These are phyloP conservation scores for Agrochola lota DNA, from an alignment of 2,888 invertebrate species.

Conservation along the genomic window DNA sequence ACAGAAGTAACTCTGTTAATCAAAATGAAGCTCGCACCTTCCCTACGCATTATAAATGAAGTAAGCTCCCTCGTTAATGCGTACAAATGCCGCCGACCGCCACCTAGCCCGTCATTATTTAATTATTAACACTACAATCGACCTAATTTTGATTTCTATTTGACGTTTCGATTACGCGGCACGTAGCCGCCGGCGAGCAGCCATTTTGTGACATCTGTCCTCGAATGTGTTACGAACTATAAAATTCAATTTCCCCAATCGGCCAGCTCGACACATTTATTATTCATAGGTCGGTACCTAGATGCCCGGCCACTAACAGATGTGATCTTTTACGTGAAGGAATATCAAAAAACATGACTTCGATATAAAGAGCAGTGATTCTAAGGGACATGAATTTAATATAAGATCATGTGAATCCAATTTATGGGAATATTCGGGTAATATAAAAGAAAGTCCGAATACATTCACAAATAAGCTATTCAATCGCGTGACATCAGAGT, in stretches of 20 bases:
- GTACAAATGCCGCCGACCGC: conserved; percentile 78
- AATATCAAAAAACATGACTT: conserved; percentile 87
- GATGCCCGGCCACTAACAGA: conserved; percentile 89
- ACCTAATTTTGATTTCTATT: conserved; percentile 91
- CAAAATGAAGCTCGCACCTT: conserved; percentile 87
- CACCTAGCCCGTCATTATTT: conserved; percentile 85
- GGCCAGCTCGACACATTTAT: conserved; percentile 89
- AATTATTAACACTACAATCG: conserved; percentile 90
- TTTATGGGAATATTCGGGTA: conserved; percentile 74
- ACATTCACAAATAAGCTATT: conserved; percentile 72
- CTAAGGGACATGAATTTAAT: conserved; percentile 84
- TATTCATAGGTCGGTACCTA: conserved; percentile 89
- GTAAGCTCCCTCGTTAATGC: conserved; percentile 75
- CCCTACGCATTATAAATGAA: conserved; percentile 74
- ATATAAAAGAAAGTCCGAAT: conserved; percentile 71
- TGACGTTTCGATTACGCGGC: conserved; percentile 89
- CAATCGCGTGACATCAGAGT: conserved; percentile 79
- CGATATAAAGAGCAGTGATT: conserved; percentile 81
- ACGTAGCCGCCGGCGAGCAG: conserved; percentile 84
- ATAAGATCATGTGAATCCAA: conserved; percentile 81
- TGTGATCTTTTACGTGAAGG: conserved; percentile 90
- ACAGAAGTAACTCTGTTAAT: conserved; percentile 90
- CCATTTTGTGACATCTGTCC: conserved; percentile 90
- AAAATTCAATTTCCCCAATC: conserved; percentile 91
- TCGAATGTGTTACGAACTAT: conserved; percentile 89